Conservation (phyloP, 2,888 invertebrate species). For the Andrena minutula region DNA sequence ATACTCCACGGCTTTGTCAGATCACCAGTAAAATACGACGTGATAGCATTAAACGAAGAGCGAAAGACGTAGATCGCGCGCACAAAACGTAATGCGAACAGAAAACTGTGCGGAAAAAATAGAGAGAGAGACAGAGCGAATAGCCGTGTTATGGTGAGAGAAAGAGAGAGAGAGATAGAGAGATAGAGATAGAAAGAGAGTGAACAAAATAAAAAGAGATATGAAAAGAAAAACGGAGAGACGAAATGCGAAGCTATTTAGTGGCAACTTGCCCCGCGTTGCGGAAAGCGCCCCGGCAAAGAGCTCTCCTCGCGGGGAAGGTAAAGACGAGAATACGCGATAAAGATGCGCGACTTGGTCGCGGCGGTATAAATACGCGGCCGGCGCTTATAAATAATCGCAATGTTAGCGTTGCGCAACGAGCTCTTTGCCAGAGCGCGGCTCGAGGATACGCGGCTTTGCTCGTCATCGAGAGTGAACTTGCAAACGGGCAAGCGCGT, state of each 20-base stretch:
- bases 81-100: constrained; percentile 41
- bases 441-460: constrained; percentile 25
- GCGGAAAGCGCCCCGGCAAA: constrained; percentile 43
- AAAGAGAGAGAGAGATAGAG: constrained; percentile 16
- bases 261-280: constrained; percentile 62
- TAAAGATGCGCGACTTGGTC: neutral
- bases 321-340: constrained; percentile 12
- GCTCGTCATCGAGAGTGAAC: constrained; percentile 31
- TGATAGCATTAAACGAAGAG: constrained; percentile 56
- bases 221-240: constrained; percentile 58
- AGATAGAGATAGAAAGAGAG: constrained; percentile 32
- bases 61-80: constrained; percentile 48
- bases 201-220: constrained; percentile 46
- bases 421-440: constrained; percentile 49
- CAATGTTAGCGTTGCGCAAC: constrained; percentile 42
- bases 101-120: constrained; percentile 31
- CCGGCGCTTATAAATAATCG: constrained; percentile 33
- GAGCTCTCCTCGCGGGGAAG: neutral
- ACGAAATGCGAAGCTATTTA: constrained; percentile 76
- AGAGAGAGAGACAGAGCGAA: constrained; percentile 36
- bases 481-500: constrained; percentile 55
- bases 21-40: constrained; percentile 39
- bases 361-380: constrained; percentile 6
- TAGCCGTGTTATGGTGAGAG: constrained; percentile 50
- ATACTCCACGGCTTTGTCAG: constrained; percentile 26